These are phyloP conservation scores for Drosophila hydei DNA, from an alignment of 1,140 invertebrate genomes.

Conservation along the genomic window DNA sequence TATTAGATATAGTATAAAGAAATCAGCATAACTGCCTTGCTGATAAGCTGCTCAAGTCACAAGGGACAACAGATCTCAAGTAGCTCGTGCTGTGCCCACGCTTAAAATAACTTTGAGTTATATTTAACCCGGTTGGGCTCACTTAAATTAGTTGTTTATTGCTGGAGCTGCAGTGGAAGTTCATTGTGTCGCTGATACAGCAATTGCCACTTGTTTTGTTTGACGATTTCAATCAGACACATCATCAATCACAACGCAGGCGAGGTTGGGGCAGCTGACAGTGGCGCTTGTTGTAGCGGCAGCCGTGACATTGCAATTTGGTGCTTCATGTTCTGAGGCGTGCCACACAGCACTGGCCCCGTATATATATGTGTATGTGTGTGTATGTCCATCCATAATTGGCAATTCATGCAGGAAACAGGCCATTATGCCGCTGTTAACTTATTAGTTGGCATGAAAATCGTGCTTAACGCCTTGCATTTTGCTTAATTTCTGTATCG, in stretches of 20 bases:
- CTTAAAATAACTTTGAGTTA: no score
- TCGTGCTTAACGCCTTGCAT: slow-evolving; percentile 41
- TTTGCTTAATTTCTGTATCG: slow-evolving; percentile 44
- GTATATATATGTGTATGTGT: no score
- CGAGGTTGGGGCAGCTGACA: slow-evolving; percentile 9
- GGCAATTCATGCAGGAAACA: slow-evolving; percentile 83
- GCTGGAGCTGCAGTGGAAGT: slow-evolving; percentile 26
- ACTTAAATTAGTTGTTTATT: background rate
- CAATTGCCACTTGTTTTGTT: slow-evolving; percentile 65
- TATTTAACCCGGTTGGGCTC: background rate
- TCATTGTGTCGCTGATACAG: slow-evolving; percentile 53
- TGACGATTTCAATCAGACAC: slow-evolving; percentile 57
- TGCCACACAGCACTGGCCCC: no score
- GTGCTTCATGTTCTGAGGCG: slow-evolving; percentile 27
- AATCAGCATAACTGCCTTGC: no score
- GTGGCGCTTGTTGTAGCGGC: slow-evolving; percentile 33
- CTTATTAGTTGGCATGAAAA: slow-evolving; percentile 77
- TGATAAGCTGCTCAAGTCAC: no score
- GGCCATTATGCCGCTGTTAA: slow-evolving; percentile 76
- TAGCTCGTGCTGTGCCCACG: no score
- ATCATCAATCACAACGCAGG: slow-evolving; percentile 51
- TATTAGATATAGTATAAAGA: no score
- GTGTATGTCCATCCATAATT: slow-evolving; percentile 53
- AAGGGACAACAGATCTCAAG: no score
- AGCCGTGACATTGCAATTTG: slow-evolving; percentile 73